A percentile compares a stretch with the other conserved stretches of the same genome.
Evolutionary conservation across 2,888 invertebrate genomes (phyloP).

Genomic region (Aleiodes alternator): DNA sequence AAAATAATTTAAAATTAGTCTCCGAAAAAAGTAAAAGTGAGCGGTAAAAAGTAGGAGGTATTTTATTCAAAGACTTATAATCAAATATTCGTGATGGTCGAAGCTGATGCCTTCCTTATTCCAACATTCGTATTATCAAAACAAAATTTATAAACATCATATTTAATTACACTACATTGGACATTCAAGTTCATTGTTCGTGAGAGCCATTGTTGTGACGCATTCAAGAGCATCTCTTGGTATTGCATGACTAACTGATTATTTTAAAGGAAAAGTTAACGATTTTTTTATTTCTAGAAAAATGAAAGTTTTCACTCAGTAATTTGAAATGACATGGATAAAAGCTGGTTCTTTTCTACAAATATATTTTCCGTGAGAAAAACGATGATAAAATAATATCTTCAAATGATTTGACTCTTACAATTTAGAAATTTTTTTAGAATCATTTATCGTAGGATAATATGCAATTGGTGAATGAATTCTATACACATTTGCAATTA

Average conservation of each 20-base stretch:
- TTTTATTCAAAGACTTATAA: conserved; percentile 2
- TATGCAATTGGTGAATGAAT: no score
- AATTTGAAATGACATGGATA: not conserved
- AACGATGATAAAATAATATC: no score
- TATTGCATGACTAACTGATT: conserved; percentile 26
- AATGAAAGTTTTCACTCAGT: not conserved
- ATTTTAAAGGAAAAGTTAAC: conserved; percentile 19
- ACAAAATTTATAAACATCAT: not conserved
- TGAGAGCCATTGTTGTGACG: not conserved
- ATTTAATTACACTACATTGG: conserved; percentile 4
- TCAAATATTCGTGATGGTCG: not conserved
- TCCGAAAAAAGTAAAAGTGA: not conserved
- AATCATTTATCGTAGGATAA: no score
- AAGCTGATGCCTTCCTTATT: conserved; percentile 1
- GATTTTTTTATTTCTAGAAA: not conserved
- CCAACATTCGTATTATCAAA: conserved; percentile 7
- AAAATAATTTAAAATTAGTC: not conserved
- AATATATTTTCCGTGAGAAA: no score
- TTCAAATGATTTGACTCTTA: no score
- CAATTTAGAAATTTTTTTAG: no score
- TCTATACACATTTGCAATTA: no score
- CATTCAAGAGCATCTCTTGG: not conserved
- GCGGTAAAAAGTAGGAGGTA: conserved; percentile 7
- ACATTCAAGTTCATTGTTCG: conserved; percentile 24
- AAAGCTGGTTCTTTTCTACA: no score